A percentile compares a stretch with the other conserved stretches of the same genome.
Evolutionary conservation across 2,113 vertebrate genomes (phyloP).

Genomic region (Potamarius usumacintae): DNA sequence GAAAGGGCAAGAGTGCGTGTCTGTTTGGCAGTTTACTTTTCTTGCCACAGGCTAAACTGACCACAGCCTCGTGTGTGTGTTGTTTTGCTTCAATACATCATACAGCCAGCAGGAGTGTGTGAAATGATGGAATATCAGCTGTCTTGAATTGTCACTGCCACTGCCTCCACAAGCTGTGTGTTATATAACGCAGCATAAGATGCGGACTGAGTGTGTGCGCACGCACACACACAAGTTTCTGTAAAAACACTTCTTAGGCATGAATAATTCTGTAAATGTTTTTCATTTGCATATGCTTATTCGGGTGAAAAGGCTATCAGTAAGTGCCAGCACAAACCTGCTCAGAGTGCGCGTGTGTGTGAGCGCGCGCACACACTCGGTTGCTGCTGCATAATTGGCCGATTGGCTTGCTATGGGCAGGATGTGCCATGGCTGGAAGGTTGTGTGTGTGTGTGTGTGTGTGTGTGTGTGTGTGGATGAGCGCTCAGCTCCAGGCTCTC

Average conservation of each 20-base stretch:
- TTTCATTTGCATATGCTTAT: slow-evolving; percentile 33
- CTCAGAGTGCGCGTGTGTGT: slow-evolving; percentile 8
- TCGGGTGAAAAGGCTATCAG: slow-evolving; percentile 34
- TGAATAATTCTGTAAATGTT: slow-evolving; percentile 34
- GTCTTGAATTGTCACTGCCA: slow-evolving; percentile 21
- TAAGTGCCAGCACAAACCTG: slow-evolving; percentile 27
- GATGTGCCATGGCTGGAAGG: not conserved
- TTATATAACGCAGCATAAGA: slow-evolving; percentile 35
- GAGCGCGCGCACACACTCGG: not conserved
- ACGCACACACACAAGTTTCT: not conserved
- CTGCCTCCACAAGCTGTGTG: slow-evolving; percentile 36
- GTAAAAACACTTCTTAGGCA: not conserved
- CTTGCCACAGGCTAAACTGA: slow-evolving; percentile 43
- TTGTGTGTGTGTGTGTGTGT: slow-evolving; percentile 33
- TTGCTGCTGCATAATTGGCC: slow-evolving; percentile 22
- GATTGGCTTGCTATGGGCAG: not conserved
- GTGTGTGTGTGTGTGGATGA: slow-evolving; percentile 35
- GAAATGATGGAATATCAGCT: slow-evolving; percentile 37
- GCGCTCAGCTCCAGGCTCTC: slow-evolving; percentile 17
- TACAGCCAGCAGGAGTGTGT: slow-evolving; percentile 36
- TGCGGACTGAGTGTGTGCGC: not conserved
- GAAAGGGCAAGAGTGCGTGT: slow-evolving; percentile 7
- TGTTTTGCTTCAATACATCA: slow-evolving; percentile 29
- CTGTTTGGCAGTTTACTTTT: slow-evolving; percentile 18
- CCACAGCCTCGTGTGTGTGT: slow-evolving; percentile 19